Percentiles rank a stretch among this genome's conserved stretches.
phyloP scores from a whole-genome alignment of 2,113 vertebrate genomes.

The Pluvianellus socialis region DNA sequence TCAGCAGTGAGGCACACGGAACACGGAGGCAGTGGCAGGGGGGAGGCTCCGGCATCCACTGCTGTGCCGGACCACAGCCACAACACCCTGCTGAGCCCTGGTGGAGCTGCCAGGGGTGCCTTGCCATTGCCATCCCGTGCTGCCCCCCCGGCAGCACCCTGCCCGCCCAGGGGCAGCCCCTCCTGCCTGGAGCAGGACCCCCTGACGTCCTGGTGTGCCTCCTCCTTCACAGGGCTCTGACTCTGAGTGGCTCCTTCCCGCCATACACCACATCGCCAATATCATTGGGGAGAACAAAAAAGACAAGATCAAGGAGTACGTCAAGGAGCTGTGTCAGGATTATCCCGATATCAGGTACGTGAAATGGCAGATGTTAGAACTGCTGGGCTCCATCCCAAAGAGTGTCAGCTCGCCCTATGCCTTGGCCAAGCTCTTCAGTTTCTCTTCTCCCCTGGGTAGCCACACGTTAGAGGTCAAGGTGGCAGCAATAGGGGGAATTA shows the following conservation, averaged over 20 bases:
- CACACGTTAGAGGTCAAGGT: background rate
- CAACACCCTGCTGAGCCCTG: background rate
- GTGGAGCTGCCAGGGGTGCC: rapidly evolving
- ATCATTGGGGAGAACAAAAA: constrained; percentile 68
- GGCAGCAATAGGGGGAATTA: background rate
- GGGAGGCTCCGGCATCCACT: background rate
- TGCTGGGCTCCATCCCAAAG: background rate
- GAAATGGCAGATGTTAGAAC: background rate
- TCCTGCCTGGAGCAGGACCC: background rate
- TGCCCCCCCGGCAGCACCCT: background rate
- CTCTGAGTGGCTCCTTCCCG: constrained; percentile 45
- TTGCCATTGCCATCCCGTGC: background rate
- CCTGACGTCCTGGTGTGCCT: rapidly evolving
- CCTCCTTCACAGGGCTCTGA: constrained; percentile 60
- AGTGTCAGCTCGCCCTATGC: rapidly evolving
- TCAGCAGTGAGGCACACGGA: background rate
- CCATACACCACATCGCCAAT: constrained; percentile 61
- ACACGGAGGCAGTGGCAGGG: background rate
- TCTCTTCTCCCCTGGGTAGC: background rate
- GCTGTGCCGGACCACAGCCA: background rate
- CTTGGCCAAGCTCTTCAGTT: background rate
- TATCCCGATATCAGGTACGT: constrained; percentile 74
- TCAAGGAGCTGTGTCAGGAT: constrained; percentile 46
- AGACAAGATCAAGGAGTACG: constrained; percentile 46
- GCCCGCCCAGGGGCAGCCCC: background rate